Evolutionary conservation across 1,140 invertebrate species (phyloP).

Genomic region (Leptinotarsa texana): DNA sequence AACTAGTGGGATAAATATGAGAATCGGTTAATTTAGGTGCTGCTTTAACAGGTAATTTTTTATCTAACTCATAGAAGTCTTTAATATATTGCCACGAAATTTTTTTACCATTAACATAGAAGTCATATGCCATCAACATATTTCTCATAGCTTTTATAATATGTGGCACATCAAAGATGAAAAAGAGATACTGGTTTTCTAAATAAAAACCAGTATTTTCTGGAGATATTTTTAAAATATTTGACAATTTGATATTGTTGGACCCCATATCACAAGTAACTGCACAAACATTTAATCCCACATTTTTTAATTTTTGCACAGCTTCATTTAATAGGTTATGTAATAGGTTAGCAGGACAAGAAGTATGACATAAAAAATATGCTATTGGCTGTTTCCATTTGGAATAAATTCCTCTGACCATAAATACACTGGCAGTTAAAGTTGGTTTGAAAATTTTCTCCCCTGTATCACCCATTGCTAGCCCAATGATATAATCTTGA

Average conservation of each 20-base stretch:
- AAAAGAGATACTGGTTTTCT: slow-evolving; percentile 23
- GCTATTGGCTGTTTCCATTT: slow-evolving; percentile 24
- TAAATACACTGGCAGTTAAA: slow-evolving; percentile 23
- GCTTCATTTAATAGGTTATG: slow-evolving; percentile 12
- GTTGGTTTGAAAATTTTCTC: slow-evolving; percentile 26
- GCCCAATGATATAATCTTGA: slow-evolving; percentile 23
- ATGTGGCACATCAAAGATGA: slow-evolving; percentile 30
- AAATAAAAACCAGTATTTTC: slow-evolving; percentile 24
- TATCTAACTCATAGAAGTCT: slow-evolving; percentile 31
- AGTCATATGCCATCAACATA: slow-evolving; percentile 29
- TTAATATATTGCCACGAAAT: slow-evolving; percentile 29
- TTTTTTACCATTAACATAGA: slow-evolving; percentile 6
- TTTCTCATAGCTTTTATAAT: slow-evolving; percentile 33
- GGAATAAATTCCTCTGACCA: slow-evolving; percentile 19
- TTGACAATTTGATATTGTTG: slow-evolving; percentile 21
- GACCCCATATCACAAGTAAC: slow-evolving; percentile 22
- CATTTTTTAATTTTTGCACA: slow-evolving; percentile 14
- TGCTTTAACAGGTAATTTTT: slow-evolving; percentile 12
- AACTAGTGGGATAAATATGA: slow-evolving; percentile 26
- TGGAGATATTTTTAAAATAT: slow-evolving; percentile 22
- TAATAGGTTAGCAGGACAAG: slow-evolving; percentile 7
- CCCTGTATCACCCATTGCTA: slow-evolving; percentile 17
- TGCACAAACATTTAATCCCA: slow-evolving; percentile 22
- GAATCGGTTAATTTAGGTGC: slow-evolving; percentile 34
- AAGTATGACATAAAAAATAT: slow-evolving; percentile 15